A percentile compares a stretch with the other conserved stretches of the same genome.
Conservation (phyloP, 2,797 vertebrate genomes). For the Coregonus ussuriensis region DNA sequence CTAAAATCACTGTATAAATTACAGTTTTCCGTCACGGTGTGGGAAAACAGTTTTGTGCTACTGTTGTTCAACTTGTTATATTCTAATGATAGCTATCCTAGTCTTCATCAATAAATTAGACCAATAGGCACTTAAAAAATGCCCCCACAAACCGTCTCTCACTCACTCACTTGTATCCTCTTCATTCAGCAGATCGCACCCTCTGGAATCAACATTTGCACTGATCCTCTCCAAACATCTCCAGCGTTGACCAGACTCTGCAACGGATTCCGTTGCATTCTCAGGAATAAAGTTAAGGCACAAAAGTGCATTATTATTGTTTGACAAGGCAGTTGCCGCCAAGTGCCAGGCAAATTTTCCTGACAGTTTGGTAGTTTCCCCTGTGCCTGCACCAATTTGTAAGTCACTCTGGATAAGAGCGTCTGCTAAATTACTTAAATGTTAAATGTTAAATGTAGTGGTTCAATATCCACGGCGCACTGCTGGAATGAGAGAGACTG, state of each 20-base stretch:
- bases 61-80: background rate
- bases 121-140: background rate
- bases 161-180: background rate
- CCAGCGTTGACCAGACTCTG: background rate
- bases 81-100: background rate
- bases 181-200: background rate
- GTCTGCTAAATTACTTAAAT: too few species aligned
- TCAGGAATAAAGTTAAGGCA: background rate
- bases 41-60: background rate
- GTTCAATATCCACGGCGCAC: background rate
- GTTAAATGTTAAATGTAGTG: too few species aligned
- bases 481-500: conserved; percentile 3
- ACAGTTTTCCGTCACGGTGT: too few species aligned
- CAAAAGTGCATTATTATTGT: background rate
- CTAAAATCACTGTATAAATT: background rate
- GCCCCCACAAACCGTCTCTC: background rate
- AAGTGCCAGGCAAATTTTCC: conserved; percentile 27
- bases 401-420: too few species aligned
- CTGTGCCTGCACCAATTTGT: too few species aligned
- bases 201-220: background rate
- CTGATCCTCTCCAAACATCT: background rate
- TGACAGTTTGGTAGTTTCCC: background rate
- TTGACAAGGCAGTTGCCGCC: background rate
- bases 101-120: background rate
- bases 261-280: background rate